These are phyloP conservation scores for Sarcophaga variegata DNA, from an alignment of 2,888 invertebrate genomes.

Conservation along the genomic window DNA sequence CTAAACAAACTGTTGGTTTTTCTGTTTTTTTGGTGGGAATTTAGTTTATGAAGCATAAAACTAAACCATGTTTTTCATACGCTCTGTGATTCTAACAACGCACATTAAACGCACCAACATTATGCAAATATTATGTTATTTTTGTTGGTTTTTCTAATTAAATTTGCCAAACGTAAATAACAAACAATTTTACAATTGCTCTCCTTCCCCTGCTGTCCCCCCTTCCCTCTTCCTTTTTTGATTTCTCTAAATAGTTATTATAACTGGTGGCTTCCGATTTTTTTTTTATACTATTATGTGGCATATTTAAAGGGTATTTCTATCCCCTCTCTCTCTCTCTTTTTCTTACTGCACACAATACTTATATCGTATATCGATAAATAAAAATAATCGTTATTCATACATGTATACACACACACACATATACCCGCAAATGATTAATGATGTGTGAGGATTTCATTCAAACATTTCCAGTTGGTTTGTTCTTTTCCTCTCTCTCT, in stretches of 20 bases:
- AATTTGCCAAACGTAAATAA: slow-evolving; percentile 47
- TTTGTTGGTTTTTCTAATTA: slow-evolving; percentile 58
- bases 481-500: slow-evolving; percentile 20
- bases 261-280: neutral
- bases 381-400: neutral
- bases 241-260: neutral
- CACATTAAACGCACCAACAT: slow-evolving; percentile 46
- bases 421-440: slow-evolving; percentile 75
- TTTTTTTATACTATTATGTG: neutral
- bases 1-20: slow-evolving; percentile 52
- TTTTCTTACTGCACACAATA: no score
- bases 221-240: neutral
- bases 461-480: slow-evolving; percentile 20
- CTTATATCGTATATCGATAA: neutral
- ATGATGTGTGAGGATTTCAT: slow-evolving; percentile 77
- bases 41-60: slow-evolving; percentile 55
- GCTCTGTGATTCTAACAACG: slow-evolving; percentile 47
- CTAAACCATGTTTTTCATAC: slow-evolving; percentile 65
- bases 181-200: slow-evolving; percentile 25
- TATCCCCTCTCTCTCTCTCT: no score
- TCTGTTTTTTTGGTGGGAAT: neutral
- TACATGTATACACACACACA: slow-evolving; percentile 3
- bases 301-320: neutral
- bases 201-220: neutral
- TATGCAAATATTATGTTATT: slow-evolving; percentile 74